Percentiles rank a stretch among this genome's conserved stretches.
Conservation (phyloP, 1,140 invertebrate species). For the Cryptotermes secundus region DNA sequence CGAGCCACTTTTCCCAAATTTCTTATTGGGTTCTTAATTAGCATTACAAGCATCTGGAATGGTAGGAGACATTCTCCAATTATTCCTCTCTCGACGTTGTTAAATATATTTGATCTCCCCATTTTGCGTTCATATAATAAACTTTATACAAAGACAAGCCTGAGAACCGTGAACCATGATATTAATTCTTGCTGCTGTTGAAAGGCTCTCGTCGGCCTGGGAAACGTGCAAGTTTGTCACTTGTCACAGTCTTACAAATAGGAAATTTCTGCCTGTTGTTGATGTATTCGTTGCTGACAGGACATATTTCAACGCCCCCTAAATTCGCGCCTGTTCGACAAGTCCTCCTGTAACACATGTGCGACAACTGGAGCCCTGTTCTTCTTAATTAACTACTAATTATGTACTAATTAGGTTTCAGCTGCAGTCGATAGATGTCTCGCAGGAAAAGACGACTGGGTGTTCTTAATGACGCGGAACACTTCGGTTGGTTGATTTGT, state of each 20-base stretch:
- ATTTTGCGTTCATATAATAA: too few relatives aligned
- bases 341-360: constrained; percentile 1
- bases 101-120: too few relatives aligned
- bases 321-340: not conserved
- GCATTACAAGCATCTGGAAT: not conserved
- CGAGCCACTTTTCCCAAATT: not conserved
- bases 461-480: not conserved
- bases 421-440: constrained; percentile 3
- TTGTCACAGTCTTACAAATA: not conserved
- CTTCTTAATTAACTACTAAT: not conserved
- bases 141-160: too few relatives aligned
- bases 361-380: constrained; percentile 12
- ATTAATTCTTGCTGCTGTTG: not conserved
- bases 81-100: too few relatives aligned
- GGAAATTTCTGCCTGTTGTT: not conserved
- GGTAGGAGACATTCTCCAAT: too few relatives aligned
- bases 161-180: not conserved
- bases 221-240: not conserved
- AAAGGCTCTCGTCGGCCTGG: not conserved
- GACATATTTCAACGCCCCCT: not conserved
- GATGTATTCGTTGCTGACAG: not conserved
- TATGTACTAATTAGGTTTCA: constrained; percentile 11
- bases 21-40: not conserved
- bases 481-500: not conserved
- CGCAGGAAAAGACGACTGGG: not conserved